Percentiles rank a stretch among this genome's conserved stretches.
Evolutionary conservation across 2,113 vertebrate genomes (phyloP).

Genomic region (Ovibos moschatus): DNA sequence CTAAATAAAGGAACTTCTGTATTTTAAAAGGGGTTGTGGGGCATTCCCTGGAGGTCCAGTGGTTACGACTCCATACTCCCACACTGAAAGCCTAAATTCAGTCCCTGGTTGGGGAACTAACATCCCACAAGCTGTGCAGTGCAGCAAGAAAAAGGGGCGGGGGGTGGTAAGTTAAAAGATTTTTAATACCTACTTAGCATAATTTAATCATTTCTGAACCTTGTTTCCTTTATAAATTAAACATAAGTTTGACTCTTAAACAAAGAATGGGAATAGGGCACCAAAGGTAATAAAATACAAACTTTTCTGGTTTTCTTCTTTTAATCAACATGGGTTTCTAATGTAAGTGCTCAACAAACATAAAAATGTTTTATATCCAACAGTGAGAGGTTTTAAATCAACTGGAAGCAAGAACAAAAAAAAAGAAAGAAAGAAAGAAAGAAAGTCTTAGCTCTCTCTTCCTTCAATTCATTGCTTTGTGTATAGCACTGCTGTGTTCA

Average conservation of each 20-base stretch:
- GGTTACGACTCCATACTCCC: not conserved
- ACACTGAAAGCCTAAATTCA: not conserved
- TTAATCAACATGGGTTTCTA: not conserved
- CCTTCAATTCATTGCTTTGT: not conserved
- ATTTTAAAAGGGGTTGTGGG: not conserved
- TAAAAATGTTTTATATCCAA: not conserved
- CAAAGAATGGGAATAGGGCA: not conserved
- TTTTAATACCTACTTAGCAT: not conserved
- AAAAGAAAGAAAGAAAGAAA: not conserved
- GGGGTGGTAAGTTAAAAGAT: not conserved
- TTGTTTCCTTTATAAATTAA: constrained; percentile 28
- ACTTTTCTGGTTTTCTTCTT: not conserved
- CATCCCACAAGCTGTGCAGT: not conserved
- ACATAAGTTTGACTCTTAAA: not conserved
- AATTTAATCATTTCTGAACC: not conserved
- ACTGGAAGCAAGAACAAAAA: not conserved
- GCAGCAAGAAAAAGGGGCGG: not conserved
- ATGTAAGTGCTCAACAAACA: not conserved
- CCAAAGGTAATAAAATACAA: not conserved
- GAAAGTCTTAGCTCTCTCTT: not conserved
- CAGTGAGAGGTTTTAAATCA: not conserved
- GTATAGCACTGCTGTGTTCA: not conserved
- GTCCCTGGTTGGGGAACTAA: not conserved
- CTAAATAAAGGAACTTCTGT: not conserved
- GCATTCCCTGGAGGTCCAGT: not conserved